Evolutionary conservation across 92 coral and sea anemone genomes (phyloP).

Genomic region (Diadumene lineata): DNA sequence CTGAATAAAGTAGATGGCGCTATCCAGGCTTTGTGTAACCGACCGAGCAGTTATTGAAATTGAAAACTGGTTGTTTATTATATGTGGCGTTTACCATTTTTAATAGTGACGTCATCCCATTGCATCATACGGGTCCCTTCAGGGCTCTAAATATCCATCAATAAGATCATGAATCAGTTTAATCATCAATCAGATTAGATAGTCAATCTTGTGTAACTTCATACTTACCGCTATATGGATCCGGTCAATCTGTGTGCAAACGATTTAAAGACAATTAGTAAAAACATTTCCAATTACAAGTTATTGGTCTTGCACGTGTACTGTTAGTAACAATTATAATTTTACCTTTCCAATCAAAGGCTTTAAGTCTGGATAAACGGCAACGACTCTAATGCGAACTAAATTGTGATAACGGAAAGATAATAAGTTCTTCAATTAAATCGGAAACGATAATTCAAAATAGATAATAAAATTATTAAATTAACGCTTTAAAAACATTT

Average conservation of each 20-base stretch:
- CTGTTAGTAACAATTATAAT: neutral
- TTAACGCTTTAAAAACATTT: too few relatives aligned
- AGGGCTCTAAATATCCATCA: constrained; percentile 71
- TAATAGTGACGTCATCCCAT: constrained; percentile 47
- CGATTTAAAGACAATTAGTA: neutral
- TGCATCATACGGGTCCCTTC: constrained; percentile 65
- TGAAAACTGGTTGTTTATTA: too few relatives aligned
- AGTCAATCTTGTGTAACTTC: too few relatives aligned
- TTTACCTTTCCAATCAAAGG: constrained; percentile 71
- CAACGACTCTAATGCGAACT: constrained; percentile 88
- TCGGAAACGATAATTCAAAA: too few relatives aligned
- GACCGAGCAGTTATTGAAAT: too few relatives aligned
- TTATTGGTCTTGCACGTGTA: neutral
- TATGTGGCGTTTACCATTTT: constrained; percentile 16
- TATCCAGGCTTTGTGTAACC: too few relatives aligned
- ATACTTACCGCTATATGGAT: neutral
- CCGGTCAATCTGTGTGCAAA: neutral
- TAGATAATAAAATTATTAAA: too few relatives aligned
- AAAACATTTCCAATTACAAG: neutral
- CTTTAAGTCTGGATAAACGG: constrained; percentile 61
- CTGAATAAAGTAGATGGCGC: too few relatives aligned
- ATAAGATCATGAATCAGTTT: too few relatives aligned
- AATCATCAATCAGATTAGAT: too few relatives aligned
- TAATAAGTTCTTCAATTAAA: too few relatives aligned
- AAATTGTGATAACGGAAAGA: too few relatives aligned